Evolutionary conservation across 2,888 invertebrate species (phyloP), one percentile per base, ranked within the genome.

Genomic region (Athalia rosae): DNA sequence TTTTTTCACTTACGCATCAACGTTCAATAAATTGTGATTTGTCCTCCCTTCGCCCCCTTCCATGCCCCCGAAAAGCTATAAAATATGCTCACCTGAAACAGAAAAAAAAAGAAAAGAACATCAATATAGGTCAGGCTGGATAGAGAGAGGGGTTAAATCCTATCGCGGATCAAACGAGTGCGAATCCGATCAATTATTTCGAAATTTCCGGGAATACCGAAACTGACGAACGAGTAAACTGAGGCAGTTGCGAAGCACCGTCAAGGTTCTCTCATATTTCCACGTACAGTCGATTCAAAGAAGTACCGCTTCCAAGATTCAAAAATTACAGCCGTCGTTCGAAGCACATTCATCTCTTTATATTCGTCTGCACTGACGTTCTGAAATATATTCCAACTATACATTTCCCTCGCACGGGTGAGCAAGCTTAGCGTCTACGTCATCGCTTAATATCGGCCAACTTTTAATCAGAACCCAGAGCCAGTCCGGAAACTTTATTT

Each of bases 51-150:
- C 5, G 11, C 2, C 4, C 11, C 7, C 50, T 28, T 41, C 61
- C 64, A 13, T 15, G 50, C 8, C 4, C 11, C 41, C 4, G 13
- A n/a, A 61, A 15, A 13, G 6, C 67, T 9, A 45, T 41, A 56
- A 47, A 15, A 47, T n/a, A 80, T 85, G 84, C 85, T 85, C 85
- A 86, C 86, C 86, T 85, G 84, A 77, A 87, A 87, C 87, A 87
- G 64, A 85, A 78, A 81, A 64, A 85, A 78, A 81, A 67, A 41
- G 64, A 85, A 79, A 83, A 73, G n/a, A 74, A 63, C 11, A 15
- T 76, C 13, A 69, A n/a, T 76, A 45, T 67, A 73, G 78, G 45
- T 47, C 8, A 58, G 3, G 71, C 11, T 28, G 28, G 28, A 28
- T 28, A 28, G 28, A 28, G 28, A 28, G n/a, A 2, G 28, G 28